Percentiles rank a stretch among this genome's conserved stretches.
These are phyloP conservation scores for Hartigia nigra DNA, from an alignment of 2,888 invertebrate genomes.

Conservation along the genomic window DNA sequence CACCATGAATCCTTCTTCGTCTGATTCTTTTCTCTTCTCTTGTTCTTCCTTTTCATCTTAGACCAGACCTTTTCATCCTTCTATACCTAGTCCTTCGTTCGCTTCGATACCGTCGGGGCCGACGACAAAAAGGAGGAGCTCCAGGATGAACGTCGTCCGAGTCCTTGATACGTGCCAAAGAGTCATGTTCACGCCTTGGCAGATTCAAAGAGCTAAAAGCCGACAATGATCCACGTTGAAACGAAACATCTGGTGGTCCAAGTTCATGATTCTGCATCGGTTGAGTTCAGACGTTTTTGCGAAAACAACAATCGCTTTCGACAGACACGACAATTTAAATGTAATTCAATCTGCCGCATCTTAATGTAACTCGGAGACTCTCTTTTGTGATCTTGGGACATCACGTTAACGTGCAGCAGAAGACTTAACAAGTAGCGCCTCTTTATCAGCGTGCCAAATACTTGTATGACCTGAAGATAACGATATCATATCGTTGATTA, in stretches of 20 bases:
- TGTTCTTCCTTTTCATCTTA: slow-evolving; percentile 21
- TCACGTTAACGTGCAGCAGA: not conserved
- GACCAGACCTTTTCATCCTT: not conserved
- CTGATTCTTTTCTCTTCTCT: slow-evolving; percentile 17
- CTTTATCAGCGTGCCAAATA: slow-evolving; percentile 41
- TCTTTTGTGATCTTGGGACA: not conserved
- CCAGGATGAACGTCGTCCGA: not conserved
- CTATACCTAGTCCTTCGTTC: not conserved
- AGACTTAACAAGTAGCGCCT: slow-evolving; percentile 8
- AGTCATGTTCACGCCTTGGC: not conserved
- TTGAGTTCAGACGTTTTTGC: not conserved
- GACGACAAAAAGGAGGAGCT: not conserved
- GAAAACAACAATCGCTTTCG: no score
- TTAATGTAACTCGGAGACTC: not conserved
- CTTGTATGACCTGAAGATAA: slow-evolving; percentile 35
- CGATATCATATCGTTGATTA: slow-evolving; percentile 45
- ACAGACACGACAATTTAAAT: not conserved
- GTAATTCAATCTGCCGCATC: not conserved
- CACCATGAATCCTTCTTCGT: slow-evolving; percentile 36
- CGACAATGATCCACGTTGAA: not conserved
- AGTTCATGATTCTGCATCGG: not conserved
- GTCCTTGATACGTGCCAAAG: not conserved
- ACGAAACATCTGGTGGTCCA: not conserved
- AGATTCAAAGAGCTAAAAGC: not conserved
- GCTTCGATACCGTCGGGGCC: not conserved